A percentile compares a stretch with the other conserved stretches of the same genome.
phyloP scores from a whole-genome alignment of 2,113 vertebrate genomes.

The Melanerpes aurifrons region DNA sequence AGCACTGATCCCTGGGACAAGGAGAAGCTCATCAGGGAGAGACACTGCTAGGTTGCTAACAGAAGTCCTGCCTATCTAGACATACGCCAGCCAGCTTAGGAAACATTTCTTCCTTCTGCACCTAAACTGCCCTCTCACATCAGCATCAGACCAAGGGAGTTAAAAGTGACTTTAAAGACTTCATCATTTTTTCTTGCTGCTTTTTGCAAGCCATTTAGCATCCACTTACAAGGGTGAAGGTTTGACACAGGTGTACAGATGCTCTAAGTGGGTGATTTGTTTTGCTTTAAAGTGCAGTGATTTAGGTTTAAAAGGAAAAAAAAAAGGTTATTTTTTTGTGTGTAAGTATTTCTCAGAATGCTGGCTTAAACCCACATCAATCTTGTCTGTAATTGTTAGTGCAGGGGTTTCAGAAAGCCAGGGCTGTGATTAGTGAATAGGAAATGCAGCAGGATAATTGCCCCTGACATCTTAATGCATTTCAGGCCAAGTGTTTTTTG shows the following conservation, averaged over 20 bases:
- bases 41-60: not conserved
- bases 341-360: not conserved
- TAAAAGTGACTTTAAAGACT: slow-evolving; percentile 10
- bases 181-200: not conserved
- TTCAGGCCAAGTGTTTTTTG: slow-evolving; percentile 6
- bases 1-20: too few relatives aligned
- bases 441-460: slow-evolving; percentile 23
- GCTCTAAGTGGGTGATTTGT: slow-evolving; percentile 51
- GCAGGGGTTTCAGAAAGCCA: slow-evolving; percentile 15
- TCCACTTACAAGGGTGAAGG: not conserved
- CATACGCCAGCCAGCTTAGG: not conserved
- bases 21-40: not conserved
- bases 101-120: not conserved
- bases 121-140: slow-evolving; percentile 11
- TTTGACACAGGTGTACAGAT: not conserved
- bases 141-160: not conserved
- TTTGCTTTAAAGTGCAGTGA: slow-evolving; percentile 41
- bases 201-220: slow-evolving; percentile 39
- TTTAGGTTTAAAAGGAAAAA: not conserved
- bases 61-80: not conserved
- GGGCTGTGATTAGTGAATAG: slow-evolving; percentile 24
- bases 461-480: slow-evolving; percentile 39
- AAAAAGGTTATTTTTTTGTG: not conserved
- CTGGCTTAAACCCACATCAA: slow-evolving; percentile 1
- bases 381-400: not conserved